A percentile compares a stretch with the other conserved stretches of the same genome.
Evolutionary conservation across 2,797 vertebrate genomes (phyloP).

Genomic region (Buphagus erythrorhynchus): DNA sequence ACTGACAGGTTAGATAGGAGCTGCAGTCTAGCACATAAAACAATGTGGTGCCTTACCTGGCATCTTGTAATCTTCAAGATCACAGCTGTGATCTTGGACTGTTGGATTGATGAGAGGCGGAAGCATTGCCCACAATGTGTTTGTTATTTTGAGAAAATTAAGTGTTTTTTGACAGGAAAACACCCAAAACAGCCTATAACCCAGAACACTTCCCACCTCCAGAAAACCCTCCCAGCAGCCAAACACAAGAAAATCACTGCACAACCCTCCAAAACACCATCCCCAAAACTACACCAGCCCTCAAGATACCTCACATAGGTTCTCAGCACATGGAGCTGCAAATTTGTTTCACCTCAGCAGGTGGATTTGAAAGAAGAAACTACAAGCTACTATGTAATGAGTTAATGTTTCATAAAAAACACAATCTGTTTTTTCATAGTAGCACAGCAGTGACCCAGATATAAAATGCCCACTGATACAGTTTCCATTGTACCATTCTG

Average conservation of each 20-base stretch:
- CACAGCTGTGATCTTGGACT: not conserved
- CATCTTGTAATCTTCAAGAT: not conserved
- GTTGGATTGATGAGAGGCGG: not conserved
- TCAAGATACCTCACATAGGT: rapidly evolving
- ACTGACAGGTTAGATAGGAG: not conserved
- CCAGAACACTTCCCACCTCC: not conserved
- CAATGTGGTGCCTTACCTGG: rapidly evolving
- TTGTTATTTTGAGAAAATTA: not conserved
- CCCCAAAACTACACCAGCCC: rapidly evolving
- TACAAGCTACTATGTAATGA: not conserved
- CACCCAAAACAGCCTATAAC: not conserved
- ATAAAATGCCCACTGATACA: not conserved
- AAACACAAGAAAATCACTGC: not conserved
- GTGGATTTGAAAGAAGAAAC: not conserved
- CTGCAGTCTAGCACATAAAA: not conserved
- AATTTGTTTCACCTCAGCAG: not conserved
- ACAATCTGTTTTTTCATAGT: not conserved
- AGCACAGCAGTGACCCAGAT: not conserved
- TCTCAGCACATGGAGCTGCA: not conserved
- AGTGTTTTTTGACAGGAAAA: not conserved
- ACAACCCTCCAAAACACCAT: rapidly evolving
- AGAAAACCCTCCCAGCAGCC: too few species aligned
- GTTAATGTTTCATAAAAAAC: not conserved
- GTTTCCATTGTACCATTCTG: not conserved
- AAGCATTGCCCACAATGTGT: not conserved